Conservation (phyloP, 1,140 invertebrate genomes). For the Trissolcus basalis region DNA sequence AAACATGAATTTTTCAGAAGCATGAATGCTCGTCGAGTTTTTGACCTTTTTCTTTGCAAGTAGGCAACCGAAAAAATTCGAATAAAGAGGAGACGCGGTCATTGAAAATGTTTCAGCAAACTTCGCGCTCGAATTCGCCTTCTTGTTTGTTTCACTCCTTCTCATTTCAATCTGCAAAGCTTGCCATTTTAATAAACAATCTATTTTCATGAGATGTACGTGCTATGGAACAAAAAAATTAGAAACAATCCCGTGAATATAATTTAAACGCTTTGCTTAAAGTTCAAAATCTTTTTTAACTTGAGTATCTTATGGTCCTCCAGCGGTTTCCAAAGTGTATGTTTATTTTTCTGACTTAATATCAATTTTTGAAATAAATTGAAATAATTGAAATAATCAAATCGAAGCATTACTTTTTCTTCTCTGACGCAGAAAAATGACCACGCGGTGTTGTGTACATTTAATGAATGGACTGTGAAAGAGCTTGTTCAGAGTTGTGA, state of each 20-base stretch:
- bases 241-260: too few relatives aligned
- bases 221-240: too few relatives aligned
- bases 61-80: slow-evolving; percentile 6
- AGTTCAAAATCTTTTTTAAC: slow-evolving; percentile 24
- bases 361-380: too few relatives aligned
- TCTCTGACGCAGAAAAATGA: too few relatives aligned
- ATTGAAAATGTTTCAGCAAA: background rate
- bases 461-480: slow-evolving; percentile 40
- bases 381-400: too few relatives aligned
- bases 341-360: too few relatives aligned
- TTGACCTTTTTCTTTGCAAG: slow-evolving; percentile 17
- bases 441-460: too few relatives aligned
- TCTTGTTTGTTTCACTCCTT: slow-evolving; percentile 19
- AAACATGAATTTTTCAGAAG: slow-evolving; percentile 52
- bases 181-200: slow-evolving; percentile 8
- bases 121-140: background rate
- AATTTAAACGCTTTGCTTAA: background rate
- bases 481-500: slow-evolving; percentile 20
- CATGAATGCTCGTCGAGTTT: slow-evolving; percentile 41
- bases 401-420: too few relatives aligned
- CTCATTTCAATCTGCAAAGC: slow-evolving; percentile 27
- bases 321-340: too few relatives aligned
- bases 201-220: slow-evolving; percentile 13
- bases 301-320: background rate
- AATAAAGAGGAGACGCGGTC: background rate